Base-by-base conservation (phyloP, 1,140 invertebrate species). In the Atopsyche davidsoni region DNA sequence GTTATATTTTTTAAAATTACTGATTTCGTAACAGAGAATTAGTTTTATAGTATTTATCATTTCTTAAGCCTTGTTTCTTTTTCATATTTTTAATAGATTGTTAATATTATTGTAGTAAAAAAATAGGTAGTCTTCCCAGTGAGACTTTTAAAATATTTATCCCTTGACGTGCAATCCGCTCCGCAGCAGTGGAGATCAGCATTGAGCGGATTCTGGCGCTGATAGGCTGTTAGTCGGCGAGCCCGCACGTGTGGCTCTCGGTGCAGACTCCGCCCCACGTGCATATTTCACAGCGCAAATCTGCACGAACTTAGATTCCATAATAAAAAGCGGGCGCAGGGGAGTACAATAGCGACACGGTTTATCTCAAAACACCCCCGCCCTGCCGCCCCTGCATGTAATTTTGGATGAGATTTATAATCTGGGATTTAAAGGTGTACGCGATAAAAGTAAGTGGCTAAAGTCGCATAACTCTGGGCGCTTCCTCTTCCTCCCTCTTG, bases 381-480 rank as follows among this genome's bases (percentile, higher is more conserved):
- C 39, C 49, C 19, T 21, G 31, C 22, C 43, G 42, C 23, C 51
- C 51, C 51, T 49, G 46, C 55, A 53, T 57, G 50, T 57, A 53
- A 57, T 57, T 57, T 57, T 46, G 53, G 50, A 57, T 53, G 55
- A 57, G 55, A 57, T 57, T 57, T 57, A 57, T 57, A 57, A 57
- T 57, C 55, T 53, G 46, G 55, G 55, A 57, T 57, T 57, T 57
- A 49, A 57, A 57, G 54, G 54, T 57, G 54, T 48, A 52, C 34
- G 49, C 49, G 49, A 57, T 57, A 57, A 57, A 57, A 57, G 43
- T 56, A 38, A 42, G 45, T 57, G 47, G 39, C 36, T 42, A 16
- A 35, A 49, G 49, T 35, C 10, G 24, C 28, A 28, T 42, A 39
- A 21, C 19, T 17, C 17, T 2, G 51, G n/a, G n/a, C n/a, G n/a